These are phyloP conservation scores for Hylaea fasciaria DNA, from an alignment of 2,888 invertebrate species.

Conservation along the genomic window DNA sequence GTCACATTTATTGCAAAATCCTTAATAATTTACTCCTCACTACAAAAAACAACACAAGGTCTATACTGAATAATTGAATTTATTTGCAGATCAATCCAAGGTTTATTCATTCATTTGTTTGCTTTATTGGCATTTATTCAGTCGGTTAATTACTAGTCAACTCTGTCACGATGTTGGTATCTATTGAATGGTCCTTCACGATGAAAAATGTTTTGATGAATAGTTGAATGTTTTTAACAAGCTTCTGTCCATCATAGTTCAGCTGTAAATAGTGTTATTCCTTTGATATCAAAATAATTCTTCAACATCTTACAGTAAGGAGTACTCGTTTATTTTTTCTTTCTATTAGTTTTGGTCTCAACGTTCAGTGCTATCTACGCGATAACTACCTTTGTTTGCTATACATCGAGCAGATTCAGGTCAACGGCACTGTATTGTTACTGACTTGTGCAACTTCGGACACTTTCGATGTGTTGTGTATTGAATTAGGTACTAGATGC, in stretches of 20 bases:
- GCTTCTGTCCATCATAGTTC: too few species aligned
- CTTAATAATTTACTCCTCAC: neutral
- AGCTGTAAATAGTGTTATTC: too few species aligned
- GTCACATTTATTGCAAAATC: neutral
- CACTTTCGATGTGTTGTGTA: too few species aligned
- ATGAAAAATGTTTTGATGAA: too few species aligned
- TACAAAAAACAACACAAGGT: slow-evolving; percentile 4
- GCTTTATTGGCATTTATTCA: slow-evolving; percentile 22
- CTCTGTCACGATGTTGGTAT: neutral
- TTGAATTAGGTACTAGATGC: too few species aligned
- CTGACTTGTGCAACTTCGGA: slow-evolving; percentile 2
- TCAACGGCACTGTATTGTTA: slow-evolving; percentile 16
- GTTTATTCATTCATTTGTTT: neutral
- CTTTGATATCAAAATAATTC: too few species aligned
- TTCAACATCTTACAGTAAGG: too few species aligned
- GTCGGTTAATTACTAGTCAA: slow-evolving; percentile 20
- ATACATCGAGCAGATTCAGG: slow-evolving; percentile 16
- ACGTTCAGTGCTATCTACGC: slow-evolving; percentile 12
- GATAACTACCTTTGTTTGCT: slow-evolving; percentile 21
- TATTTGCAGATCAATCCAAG: slow-evolving; percentile 16
- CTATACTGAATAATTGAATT: neutral
- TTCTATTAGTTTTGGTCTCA: slow-evolving; percentile 15
- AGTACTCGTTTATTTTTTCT: slow-evolving; percentile 13
- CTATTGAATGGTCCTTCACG: too few species aligned
- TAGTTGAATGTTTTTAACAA: too few species aligned